phyloP scores from a whole-genome alignment of 2,888 invertebrate species.

The Apodemia mormo region DNA sequence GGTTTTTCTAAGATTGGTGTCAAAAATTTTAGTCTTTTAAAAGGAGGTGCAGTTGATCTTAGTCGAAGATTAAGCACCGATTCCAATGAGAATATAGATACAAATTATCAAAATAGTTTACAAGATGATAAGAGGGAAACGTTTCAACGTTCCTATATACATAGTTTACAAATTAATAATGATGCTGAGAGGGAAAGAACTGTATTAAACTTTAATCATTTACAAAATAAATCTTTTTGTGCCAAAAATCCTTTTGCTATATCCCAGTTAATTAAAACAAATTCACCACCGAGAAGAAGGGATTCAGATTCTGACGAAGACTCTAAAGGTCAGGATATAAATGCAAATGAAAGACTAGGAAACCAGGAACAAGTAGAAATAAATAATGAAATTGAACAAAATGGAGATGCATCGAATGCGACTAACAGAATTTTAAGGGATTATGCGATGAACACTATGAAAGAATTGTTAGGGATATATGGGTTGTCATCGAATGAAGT shows the following conservation, averaged over 20 bases:
- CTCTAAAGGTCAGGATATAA: slow-evolving; percentile 73
- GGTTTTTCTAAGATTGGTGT: slow-evolving; percentile 72
- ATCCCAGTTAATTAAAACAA: slow-evolving; percentile 79
- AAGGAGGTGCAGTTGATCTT: slow-evolving; percentile 75
- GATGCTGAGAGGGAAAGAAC: slow-evolving; percentile 65
- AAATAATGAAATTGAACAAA: slow-evolving; percentile 56
- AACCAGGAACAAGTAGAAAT: slow-evolving; percentile 61
- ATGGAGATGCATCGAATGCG: slow-evolving; percentile 70
- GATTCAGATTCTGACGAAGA: slow-evolving; percentile 75
- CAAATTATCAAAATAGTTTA: slow-evolving; percentile 72
- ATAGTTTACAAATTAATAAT: slow-evolving; percentile 71
- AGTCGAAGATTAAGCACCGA: slow-evolving; percentile 76
- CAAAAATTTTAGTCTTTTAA: slow-evolving; percentile 74
- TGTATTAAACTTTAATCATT: slow-evolving; percentile 72
- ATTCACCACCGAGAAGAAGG: slow-evolving; percentile 79
- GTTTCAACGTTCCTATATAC: slow-evolving; percentile 76
- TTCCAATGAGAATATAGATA: slow-evolving; percentile 78
- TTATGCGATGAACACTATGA: slow-evolving; percentile 90
- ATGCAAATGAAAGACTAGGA: slow-evolving; percentile 72
- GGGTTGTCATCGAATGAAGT: slow-evolving; percentile 87
- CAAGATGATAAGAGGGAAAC: slow-evolving; percentile 72
- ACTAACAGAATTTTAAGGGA: slow-evolving; percentile 86
- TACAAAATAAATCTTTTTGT: slow-evolving; percentile 78
- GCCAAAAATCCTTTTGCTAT: slow-evolving; percentile 82
- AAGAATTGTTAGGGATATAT: slow-evolving; percentile 88